Evolutionary conservation across 2,888 invertebrate genomes (phyloP).

Genomic region (Polydrusus pterygomalis): DNA sequence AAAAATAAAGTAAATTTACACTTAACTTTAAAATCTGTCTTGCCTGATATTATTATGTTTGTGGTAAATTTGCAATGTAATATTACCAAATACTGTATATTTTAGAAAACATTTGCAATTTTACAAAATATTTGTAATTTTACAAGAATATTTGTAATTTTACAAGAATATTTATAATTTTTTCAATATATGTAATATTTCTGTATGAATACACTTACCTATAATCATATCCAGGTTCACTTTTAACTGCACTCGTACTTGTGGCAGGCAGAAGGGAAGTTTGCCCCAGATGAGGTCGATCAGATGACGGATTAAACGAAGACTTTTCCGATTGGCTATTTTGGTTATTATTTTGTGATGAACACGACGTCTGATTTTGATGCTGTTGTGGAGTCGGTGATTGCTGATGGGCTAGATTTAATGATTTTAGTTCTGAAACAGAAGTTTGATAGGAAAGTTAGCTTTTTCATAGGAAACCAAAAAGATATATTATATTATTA

Average conservation of each 20-base stretch:
- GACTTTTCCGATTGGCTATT: constrained; percentile 61
- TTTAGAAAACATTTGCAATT: too few species aligned
- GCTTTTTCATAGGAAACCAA: too few species aligned
- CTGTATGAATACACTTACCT: constrained; percentile 57
- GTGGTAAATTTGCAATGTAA: too few species aligned
- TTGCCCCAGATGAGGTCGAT: constrained; percentile 75
- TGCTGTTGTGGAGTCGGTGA: constrained; percentile 58
- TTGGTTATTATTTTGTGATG: constrained; percentile 54
- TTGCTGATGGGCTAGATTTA: constrained; percentile 56
- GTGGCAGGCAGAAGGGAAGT: constrained; percentile 75
- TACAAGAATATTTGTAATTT: not conserved
- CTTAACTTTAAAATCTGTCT: too few species aligned
- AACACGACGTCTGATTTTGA: constrained; percentile 27
- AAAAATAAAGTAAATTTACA: too few species aligned
- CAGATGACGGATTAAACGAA: constrained; percentile 60
- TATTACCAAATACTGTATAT: too few species aligned
- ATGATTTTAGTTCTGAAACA: constrained; percentile 67
- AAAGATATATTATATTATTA: too few species aligned
- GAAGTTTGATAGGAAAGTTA: too few species aligned
- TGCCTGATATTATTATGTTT: too few species aligned
- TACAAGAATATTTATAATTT: not conserved
- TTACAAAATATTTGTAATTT: too few species aligned
- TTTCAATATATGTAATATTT: too few species aligned
- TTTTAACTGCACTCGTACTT: constrained; percentile 70
- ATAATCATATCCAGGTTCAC: constrained; percentile 71